Percentiles rank a stretch among this genome's conserved stretches.
phyloP scores from a whole-genome alignment of 2,113 vertebrate genomes.

The Caranx melampygus region DNA sequence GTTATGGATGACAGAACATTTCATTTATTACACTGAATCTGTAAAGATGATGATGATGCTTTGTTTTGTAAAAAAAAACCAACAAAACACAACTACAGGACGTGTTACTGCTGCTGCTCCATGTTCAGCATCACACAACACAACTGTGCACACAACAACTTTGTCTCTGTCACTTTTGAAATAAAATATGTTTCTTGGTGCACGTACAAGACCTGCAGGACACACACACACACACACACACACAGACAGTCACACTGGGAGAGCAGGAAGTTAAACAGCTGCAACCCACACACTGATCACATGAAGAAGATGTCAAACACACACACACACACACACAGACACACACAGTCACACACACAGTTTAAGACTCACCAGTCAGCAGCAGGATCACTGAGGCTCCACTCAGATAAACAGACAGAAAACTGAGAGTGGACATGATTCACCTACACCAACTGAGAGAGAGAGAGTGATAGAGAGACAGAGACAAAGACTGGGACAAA shows the following conservation, averaged over 20 bases:
- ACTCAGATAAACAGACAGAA: constrained; percentile 36
- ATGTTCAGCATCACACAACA: too few species aligned
- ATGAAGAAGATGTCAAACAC: neutral
- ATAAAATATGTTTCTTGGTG: too few species aligned
- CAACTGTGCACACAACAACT: too few species aligned
- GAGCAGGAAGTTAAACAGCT: constrained; percentile 62
- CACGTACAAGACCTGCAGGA: too few species aligned
- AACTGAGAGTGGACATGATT: constrained; percentile 57
- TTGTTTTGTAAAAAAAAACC: too few species aligned
- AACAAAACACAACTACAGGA: too few species aligned
- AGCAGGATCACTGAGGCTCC: constrained; percentile 46
- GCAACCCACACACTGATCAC: constrained; percentile 30
- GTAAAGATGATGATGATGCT: too few species aligned
- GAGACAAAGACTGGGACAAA: neutral
- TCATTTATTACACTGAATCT: too few species aligned
- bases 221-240: neutral
- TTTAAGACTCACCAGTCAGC: constrained; percentile 66
- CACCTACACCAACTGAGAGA: neutral
- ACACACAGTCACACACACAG: neutral
- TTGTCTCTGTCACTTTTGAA: too few species aligned
- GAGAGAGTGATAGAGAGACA: neutral
- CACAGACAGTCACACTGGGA: neutral
- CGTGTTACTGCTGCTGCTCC: too few species aligned
- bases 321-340: neutral
- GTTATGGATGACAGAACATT: too few species aligned